A percentile compares a stretch with the other conserved stretches of the same genome.
Evolutionary conservation across 2,888 invertebrate species (phyloP).

Genomic region (Dermolepida albohirtum): DNA sequence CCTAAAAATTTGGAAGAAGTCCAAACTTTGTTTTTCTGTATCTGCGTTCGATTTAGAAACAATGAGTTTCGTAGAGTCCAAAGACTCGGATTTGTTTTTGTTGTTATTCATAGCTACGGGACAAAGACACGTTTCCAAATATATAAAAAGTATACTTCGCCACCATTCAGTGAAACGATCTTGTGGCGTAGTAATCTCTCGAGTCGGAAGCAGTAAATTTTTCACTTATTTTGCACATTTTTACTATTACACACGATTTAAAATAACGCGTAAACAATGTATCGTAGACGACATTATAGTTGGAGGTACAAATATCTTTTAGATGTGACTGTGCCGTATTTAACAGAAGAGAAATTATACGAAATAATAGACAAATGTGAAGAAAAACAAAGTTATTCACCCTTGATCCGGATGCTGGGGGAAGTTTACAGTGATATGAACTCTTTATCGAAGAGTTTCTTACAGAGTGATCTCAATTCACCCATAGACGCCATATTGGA

Average conservation of each 20-base stretch:
- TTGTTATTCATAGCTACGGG: slow-evolving; percentile 30
- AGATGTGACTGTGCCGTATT: slow-evolving; percentile 64
- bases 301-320: slow-evolving; percentile 33
- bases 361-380: slow-evolving; percentile 82
- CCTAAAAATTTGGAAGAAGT: slow-evolving; percentile 27
- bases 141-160: slow-evolving; percentile 10
- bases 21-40: slow-evolving; percentile 31
- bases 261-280: slow-evolving; percentile 7
- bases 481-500: slow-evolving; percentile 68
- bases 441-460: slow-evolving; percentile 80
- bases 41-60: slow-evolving; percentile 1
- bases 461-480: slow-evolving; percentile 65
- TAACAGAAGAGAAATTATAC: slow-evolving; percentile 82
- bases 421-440: slow-evolving; percentile 80
- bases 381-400: slow-evolving; percentile 75
- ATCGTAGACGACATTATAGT: slow-evolving; percentile 16
- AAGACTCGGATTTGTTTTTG: slow-evolving; percentile 24
- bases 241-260: too few relatives aligned
- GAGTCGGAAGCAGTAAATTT: too few relatives aligned
- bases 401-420: slow-evolving; percentile 80
- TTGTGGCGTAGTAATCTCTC: slow-evolving; percentile 10
- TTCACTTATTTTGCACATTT: too few relatives aligned
- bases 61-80: slow-evolving; percentile 34
- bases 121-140: slow-evolving; percentile 34
- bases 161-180: not conserved